Base-by-base conservation (phyloP, 2,797 vertebrate species). In the Spinibarbus caldwelli region DNA sequence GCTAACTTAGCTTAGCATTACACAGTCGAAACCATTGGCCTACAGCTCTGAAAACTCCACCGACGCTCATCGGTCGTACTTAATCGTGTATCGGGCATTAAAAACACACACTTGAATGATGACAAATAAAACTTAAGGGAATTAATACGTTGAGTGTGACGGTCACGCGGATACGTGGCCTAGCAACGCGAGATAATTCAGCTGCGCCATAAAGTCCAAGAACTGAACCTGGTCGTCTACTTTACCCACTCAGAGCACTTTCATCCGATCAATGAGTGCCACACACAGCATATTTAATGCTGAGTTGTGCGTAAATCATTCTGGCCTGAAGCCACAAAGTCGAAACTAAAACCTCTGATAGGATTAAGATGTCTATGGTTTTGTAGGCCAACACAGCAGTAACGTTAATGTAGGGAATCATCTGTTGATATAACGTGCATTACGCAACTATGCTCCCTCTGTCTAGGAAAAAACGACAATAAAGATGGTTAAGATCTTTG, bases 401-500 rank as follows among this genome's bases (percentile, higher is more conserved):
- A n/a, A n/a, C n/a, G 4, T 34, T 72, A 38, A 71, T 80, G 77
- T 79, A 62, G 49, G 7, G 26, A 75, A 57, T 62, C 85, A 38
- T 89, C 82, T 81, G 77, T 78, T 85, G 76, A 62, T 47, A 57
- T 89, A 87, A 87, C 73, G 77, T 88, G 71, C 62, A 87, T 88
- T 45, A 87, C 84, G 81, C 71, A 76, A 87, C 84, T 90, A 88
- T 88, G 83, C 89, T 88, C 82, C 88, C 84, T 86, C 73, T 90
- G 86, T 87, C 82, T 72, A 89, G 88, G 88, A 78, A 78, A 54
- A 86, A 81, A 86, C 86, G 79, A 64, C 75, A 67, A 77, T 89
- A 92, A 93, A 88, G 91, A 98, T 97, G 97, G 97, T 98, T 94
- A 98, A 98, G 91, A 94, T 99, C 57, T 99, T 99, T 89, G 96